A percentile compares a stretch with the other conserved stretches of the same genome.
Conservation (phyloP, 1,140 invertebrate species). For the Drosophila azteca region DNA sequence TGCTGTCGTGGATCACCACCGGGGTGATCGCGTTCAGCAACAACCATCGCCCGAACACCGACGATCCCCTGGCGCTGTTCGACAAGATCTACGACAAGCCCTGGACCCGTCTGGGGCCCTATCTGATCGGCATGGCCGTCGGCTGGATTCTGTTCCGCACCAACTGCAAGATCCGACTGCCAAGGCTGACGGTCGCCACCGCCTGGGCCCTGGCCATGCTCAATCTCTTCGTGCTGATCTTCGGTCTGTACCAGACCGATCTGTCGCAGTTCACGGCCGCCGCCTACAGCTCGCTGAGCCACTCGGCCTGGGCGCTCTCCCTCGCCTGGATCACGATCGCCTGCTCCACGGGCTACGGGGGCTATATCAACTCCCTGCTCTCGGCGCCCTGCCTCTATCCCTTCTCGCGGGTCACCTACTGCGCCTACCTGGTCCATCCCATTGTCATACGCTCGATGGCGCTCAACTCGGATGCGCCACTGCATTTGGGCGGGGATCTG, state of each 20-base stretch:
- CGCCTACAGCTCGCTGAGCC: conserved; percentile 92
- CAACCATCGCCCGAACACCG: conserved; percentile 90
- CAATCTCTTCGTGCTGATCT: conserved; percentile 89
- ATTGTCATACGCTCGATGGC: conserved; percentile 90
- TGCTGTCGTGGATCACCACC: conserved; percentile 91
- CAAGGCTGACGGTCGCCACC: conserved; percentile 87
- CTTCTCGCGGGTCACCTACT: conserved; percentile 93
- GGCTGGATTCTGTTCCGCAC: conserved; percentile 93
- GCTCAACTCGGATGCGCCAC: conserved; percentile 90
- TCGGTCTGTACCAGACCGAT: conserved; percentile 90
- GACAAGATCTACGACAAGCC: conserved; percentile 95
- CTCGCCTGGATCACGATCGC: conserved; percentile 94
- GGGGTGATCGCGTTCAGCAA: conserved; percentile 91
- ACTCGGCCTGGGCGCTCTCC: conserved; percentile 92
- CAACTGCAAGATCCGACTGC: conserved; percentile 91
- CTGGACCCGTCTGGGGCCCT: conserved; percentile 92
- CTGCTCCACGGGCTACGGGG: conserved; percentile 94
- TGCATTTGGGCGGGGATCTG: conserved; percentile 90
- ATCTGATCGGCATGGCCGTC: conserved; percentile 92
- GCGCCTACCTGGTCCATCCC: conserved; percentile 92
- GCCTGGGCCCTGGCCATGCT: conserved; percentile 89
- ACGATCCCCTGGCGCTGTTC: conserved; percentile 92
- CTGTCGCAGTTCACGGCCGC: conserved; percentile 89
- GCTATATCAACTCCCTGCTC: conserved; percentile 89
- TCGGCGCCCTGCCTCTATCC: conserved; percentile 92